These are phyloP conservation scores for Andrena hattorfiana DNA, from an alignment of 2,888 invertebrate species.

Conservation along the genomic window DNA sequence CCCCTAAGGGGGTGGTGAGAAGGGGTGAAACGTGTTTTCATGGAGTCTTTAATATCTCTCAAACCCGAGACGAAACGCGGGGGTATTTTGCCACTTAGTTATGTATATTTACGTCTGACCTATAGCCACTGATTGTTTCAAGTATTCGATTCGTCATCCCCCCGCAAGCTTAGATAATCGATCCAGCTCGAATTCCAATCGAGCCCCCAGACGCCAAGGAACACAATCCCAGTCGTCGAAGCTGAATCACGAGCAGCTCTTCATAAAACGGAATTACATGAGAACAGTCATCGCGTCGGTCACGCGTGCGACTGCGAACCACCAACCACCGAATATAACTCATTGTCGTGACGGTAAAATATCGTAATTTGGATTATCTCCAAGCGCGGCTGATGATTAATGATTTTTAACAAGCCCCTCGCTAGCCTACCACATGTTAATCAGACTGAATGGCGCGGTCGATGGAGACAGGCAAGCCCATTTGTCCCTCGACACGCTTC, in stretches of 20 bases:
- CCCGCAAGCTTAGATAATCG: no score
- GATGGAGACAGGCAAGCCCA: neutral
- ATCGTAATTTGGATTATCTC: constrained; percentile 64
- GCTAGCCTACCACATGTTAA: constrained; percentile 13
- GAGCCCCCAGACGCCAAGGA: neutral
- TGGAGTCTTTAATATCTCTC: no score
- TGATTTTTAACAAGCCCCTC: constrained; percentile 55
- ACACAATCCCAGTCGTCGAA: neutral
- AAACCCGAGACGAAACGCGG: no score
- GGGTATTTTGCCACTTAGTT: no score
- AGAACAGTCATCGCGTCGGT: constrained; percentile 41
- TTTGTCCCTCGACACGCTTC: constrained; percentile 22
- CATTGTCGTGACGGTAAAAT: constrained; percentile 64
- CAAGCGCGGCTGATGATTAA: constrained; percentile 51
- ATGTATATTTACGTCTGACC: no score
- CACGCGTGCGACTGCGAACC: constrained; percentile 51
- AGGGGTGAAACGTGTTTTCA: no score
- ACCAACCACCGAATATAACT: constrained; percentile 64
- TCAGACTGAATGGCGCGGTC: constrained; percentile 3
- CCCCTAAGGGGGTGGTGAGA: no score
- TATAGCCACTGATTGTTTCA: no score
- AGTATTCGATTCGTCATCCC: no score
- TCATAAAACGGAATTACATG: constrained; percentile 28
- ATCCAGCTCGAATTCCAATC: no score
- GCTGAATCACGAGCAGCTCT: constrained; percentile 8